Evolutionary conservation across 1,140 invertebrate species (phyloP), one percentile per base, ranked within the genome.

Genomic region (Brachionus plicatilis): DNA sequence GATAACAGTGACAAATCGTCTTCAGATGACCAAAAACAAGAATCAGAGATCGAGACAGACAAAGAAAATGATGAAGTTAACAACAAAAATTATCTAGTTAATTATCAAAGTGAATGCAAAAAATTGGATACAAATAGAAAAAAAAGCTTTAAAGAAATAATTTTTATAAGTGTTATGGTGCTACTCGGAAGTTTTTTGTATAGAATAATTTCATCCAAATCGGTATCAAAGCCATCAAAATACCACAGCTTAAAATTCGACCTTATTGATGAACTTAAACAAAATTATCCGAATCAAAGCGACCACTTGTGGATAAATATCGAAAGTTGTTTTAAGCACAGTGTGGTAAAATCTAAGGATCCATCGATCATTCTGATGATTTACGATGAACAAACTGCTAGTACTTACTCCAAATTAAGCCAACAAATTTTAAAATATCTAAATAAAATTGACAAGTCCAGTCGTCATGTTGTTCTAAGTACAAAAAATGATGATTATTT

Each of bases 291-390:
- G n/a, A 82, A 33, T 37, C 79, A 82, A 82, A 65, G 50, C 5
- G 12, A 68, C 33, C 6, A 3, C 3, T 82, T 82, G 45, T 82
- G 79, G 79, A 68, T 56, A n/a, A 82, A 82, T 17, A 65, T 82
- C 1, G 79, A 82, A 68, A 82, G 79, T n/a, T 65, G 47, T 65
- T 82, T 65, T 37, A 82, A 45, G 27, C 79, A 82, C 24, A 82
- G 79, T 82, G 79, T 82, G n/a, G 9, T 82, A 2, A 27, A 68
- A 65, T 82, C 79, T 4, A 82, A 47, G 33, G 79, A 82, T 20
- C 79, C 79, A 33, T 82, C 79, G 1, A 82, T 82, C 3, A 24
- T 82, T 11, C 12, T 82, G 12, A 65, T 82, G 12, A 56, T 82
- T 7, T 43, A 68, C 27, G 79, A 82, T 17, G 50, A 41, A 43